Conservation (phyloP, 2,797 vertebrate species). For the Chanos chanos region DNA sequence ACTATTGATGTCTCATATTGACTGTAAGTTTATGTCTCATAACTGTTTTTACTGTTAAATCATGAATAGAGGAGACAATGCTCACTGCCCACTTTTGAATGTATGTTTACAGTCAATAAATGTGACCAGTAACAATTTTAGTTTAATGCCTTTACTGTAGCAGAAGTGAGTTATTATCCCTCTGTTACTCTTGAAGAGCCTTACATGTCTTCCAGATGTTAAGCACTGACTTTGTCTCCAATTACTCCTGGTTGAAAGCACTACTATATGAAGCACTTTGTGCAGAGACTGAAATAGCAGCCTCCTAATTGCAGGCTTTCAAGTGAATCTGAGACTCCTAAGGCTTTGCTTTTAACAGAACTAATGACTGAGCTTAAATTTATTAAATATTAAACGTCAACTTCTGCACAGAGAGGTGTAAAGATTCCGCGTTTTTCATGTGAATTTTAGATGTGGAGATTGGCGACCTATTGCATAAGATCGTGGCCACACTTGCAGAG, state of each 20-base stretch:
- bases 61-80: too few relatives aligned
- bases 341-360: not conserved
- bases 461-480: constrained; percentile 19
- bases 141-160: not conserved
- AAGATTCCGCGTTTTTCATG: constrained; percentile 6
- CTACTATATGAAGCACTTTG: not conserved
- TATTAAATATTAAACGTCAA: too few relatives aligned
- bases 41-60: too few relatives aligned
- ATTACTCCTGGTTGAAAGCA: constrained; percentile 2
- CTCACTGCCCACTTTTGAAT: too few relatives aligned
- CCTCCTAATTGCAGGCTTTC: not conserved
- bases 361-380: constrained; percentile 16
- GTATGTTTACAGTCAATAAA: too few relatives aligned
- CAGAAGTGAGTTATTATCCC: not conserved
- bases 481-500: too few relatives aligned
- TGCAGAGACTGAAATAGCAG: not conserved
- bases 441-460: constrained; percentile 19
- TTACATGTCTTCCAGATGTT: not conserved
- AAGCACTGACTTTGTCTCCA: not conserved
- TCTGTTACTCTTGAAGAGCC: not conserved
- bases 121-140: not conserved
- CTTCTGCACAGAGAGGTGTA: not conserved
- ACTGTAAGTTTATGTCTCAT: too few relatives aligned
- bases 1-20: too few relatives aligned
- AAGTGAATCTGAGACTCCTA: not conserved